These are phyloP conservation scores for Argyrosomus japonicus DNA, from an alignment of 2,113 vertebrate species.

Conservation along the genomic window DNA sequence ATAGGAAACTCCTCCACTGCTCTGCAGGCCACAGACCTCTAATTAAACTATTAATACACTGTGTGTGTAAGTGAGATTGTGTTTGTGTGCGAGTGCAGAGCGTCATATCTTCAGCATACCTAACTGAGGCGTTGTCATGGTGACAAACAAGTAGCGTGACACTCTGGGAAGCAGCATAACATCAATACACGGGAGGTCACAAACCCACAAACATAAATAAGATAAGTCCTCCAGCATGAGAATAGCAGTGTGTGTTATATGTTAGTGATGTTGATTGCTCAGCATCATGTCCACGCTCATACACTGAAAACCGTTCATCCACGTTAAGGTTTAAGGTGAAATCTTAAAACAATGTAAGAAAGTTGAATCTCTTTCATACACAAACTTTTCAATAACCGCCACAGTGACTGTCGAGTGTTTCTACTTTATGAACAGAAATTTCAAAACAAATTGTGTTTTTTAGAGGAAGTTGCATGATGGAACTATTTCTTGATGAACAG, in stretches of 20 bases:
- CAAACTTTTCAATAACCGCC: too few relatives aligned
- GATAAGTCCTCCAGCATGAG: neutral
- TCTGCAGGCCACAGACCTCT: neutral
- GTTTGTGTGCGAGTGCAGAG: neutral
- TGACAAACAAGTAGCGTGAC: slow-evolving; percentile 5
- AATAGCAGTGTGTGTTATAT: neutral
- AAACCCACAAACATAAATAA: too few relatives aligned
- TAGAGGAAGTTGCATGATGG: too few relatives aligned
- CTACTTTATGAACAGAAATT: too few relatives aligned
- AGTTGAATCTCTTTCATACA: too few relatives aligned
- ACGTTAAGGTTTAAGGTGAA: too few relatives aligned
- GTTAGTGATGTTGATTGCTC: too few relatives aligned
- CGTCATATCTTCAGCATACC: neutral
- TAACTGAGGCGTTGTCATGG: neutral
- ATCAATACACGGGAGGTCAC: neutral
- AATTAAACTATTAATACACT: slow-evolving; percentile 18
- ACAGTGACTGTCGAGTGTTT: too few relatives aligned
- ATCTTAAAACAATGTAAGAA: too few relatives aligned
- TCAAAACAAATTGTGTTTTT: too few relatives aligned
- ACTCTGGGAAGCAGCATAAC: neutral
- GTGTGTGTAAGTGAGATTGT: neutral
- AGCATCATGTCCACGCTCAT: too few relatives aligned
- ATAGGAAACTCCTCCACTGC: neutral
- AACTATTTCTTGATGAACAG: neutral
- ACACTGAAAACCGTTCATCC: too few relatives aligned